Percentiles rank a stretch among this genome's conserved stretches.
These are phyloP conservation scores for Anarhynchus alexandrinus DNA, from an alignment of 2,113 vertebrate genomes.

Conservation along the genomic window DNA sequence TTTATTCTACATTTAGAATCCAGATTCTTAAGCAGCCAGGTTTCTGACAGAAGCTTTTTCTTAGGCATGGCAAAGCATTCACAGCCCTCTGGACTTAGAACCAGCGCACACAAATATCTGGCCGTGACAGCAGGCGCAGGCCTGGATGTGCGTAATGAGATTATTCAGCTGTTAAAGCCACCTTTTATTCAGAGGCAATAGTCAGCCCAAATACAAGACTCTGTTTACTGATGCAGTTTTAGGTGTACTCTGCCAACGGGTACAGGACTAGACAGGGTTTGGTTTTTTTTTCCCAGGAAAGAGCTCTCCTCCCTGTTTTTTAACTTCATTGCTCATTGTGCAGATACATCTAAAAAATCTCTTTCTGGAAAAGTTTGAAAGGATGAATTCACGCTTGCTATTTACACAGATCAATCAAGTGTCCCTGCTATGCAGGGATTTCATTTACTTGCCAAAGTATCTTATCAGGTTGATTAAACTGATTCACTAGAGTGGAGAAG, in stretches of 20 bases:
- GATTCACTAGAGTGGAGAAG: neutral
- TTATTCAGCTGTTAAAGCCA: neutral
- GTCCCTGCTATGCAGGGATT: neutral
- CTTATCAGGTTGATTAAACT: neutral
- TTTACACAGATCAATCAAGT: neutral
- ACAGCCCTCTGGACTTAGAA: neutral
- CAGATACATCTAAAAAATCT: neutral
- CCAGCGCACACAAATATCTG: neutral
- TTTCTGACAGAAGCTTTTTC: neutral
- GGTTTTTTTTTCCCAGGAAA: neutral
- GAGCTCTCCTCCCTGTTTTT: neutral
- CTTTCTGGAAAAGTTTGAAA: neutral
- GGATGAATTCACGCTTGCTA: neutral
- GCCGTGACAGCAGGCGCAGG: rapidly evolving
- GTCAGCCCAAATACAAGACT: neutral
- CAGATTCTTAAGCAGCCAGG: neutral
- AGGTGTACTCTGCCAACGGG: neutral
- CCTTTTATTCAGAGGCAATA: neutral
- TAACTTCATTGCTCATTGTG: neutral
- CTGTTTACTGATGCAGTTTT: neutral
- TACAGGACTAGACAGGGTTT: neutral
- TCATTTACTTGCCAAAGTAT: neutral
- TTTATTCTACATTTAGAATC: neutral
- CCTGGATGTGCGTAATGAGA: neutral
- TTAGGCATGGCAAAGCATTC: neutral